Evolutionary conservation across 2,113 vertebrate species (phyloP), one percentile per base, ranked within the genome.

Genomic region (Erythrolamprus reginae): DNA sequence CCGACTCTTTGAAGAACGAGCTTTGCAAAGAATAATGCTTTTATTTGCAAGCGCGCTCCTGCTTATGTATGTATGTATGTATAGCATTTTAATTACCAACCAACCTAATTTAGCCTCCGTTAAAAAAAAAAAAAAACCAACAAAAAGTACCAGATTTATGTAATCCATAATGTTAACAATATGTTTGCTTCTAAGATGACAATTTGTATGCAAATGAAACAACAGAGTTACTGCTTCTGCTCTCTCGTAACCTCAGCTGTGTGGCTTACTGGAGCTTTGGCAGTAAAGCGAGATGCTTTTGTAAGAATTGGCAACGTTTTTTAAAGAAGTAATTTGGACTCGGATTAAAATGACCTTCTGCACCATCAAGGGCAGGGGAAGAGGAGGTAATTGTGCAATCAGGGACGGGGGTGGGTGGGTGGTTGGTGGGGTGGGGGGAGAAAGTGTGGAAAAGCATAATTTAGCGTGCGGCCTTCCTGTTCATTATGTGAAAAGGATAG

Each of bases 181-280:
- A 94, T 86, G 5, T 95, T 95, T 95, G 50, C 65, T 95, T 92
- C 88, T 94, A 88, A 61, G 90, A 84, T 93, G 93, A 77, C 55
- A 96, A 93, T 93, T 87, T 94, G 89, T 90, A 95, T 96, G 91
- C 84, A 94, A 91, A 95, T 95, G 65, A 87, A 93, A 93, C 42
- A 91, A 88, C 21, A 88, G 88, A 94, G 38, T 82, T 89, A 9
- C 92, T 91, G 77, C 65, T 92, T 48, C 1, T 90, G 33, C 42
- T 90, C 23, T 93, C 53, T 51, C 92, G 33, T 92, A 95, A 91
- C 93, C 95, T 93, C 89, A 77, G 42, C 4, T 90, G 88, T 82
- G 55, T 84, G 95, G 38, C 83, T 95, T 91, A 92, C 90, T 87
- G 91, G 77, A 82, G 91, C 42, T 89, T 95, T 53, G 77, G 84